phyloP scores from a whole-genome alignment of 2,888 invertebrate genomes.

The Ennomos erosarius region DNA sequence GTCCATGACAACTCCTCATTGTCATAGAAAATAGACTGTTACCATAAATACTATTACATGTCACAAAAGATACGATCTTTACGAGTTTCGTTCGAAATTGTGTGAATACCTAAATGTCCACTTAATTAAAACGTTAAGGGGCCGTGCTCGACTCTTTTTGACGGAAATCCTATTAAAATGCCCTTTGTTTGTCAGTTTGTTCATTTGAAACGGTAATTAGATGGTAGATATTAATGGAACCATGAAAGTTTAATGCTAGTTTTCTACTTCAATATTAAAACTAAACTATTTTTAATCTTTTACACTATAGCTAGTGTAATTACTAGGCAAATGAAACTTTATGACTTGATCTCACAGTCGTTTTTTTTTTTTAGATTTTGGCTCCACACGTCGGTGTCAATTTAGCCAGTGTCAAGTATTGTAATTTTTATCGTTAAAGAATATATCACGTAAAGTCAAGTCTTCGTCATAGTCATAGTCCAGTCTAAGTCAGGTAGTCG shows the following conservation, averaged over 20 bases:
- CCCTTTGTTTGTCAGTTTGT: constrained; percentile 22
- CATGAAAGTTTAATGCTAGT: constrained; percentile 1
- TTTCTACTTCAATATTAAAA: too few species aligned
- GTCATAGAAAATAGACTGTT: constrained; percentile 19
- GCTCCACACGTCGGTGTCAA: too few species aligned
- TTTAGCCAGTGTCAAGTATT: too few species aligned
- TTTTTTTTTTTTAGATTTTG: too few species aligned
- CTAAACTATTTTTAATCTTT: too few species aligned
- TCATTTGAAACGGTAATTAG: constrained; percentile 22
- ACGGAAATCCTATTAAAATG: constrained; percentile 17
- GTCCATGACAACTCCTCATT: constrained; percentile 21
- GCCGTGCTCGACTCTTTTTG: constrained; percentile 1
- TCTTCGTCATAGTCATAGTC: too few species aligned
- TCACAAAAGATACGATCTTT: constrained; percentile 24
- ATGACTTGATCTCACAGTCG: too few species aligned
- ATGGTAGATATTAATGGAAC: constrained; percentile 15
- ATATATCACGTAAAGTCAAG: too few species aligned
- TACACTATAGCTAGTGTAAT: too few species aligned
- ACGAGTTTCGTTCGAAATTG: constrained; percentile 12
- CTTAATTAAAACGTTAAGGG: constrained; percentile 38
- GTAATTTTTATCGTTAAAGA: too few species aligned
- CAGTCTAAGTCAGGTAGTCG: too few species aligned
- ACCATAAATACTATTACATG: constrained; percentile 25
- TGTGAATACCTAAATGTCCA: constrained; percentile 16
- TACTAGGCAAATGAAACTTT: too few species aligned